phyloP scores from a whole-genome alignment of 1,140 invertebrate species.

The Drosophila murphyi region DNA sequence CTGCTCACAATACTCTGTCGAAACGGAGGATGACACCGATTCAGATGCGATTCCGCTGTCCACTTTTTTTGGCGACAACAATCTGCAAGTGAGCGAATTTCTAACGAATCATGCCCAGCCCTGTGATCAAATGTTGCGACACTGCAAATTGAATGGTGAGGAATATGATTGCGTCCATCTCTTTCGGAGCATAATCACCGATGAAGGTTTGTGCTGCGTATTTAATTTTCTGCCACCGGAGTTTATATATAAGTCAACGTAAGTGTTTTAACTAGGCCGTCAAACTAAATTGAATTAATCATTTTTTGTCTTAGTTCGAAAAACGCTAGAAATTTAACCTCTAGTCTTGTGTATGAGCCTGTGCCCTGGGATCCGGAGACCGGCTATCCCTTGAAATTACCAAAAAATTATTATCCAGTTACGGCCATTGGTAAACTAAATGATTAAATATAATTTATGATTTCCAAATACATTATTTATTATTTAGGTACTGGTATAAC shows the following conservation, averaged over 20 bases:
- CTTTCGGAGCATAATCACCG: conserved; percentile 90
- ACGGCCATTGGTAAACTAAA: conserved; percentile 84
- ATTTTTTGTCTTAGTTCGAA: conserved; percentile 9
- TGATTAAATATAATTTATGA: neutral
- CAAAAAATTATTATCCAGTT: conserved; percentile 87
- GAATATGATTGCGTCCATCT: conserved; percentile 87
- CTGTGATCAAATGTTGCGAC: conserved; percentile 88
- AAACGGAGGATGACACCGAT: neutral
- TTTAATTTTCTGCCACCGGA: conserved; percentile 90
- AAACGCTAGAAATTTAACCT: conserved; percentile 37
- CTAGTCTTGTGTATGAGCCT: conserved; percentile 46
- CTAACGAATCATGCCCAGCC: conserved; percentile 85
- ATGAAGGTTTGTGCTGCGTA: conserved; percentile 92
- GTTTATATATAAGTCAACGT: conserved; percentile 87
- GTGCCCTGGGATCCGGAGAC: conserved; percentile 90
- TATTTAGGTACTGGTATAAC: conserved; percentile 87
- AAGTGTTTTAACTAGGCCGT: neutral
- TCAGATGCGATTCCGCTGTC: neutral
- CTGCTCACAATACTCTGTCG: conserved; percentile 36
- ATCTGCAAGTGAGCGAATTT: conserved; percentile 58
- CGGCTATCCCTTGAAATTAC: conserved; percentile 87
- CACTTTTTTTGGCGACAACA: conserved; percentile 44
- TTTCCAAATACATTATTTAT: neutral
- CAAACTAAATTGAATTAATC: neutral
- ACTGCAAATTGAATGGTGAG: conserved; percentile 88